phyloP scores from a whole-genome alignment of 2,888 invertebrate genomes.

The Chaitophorus viminalis region DNA sequence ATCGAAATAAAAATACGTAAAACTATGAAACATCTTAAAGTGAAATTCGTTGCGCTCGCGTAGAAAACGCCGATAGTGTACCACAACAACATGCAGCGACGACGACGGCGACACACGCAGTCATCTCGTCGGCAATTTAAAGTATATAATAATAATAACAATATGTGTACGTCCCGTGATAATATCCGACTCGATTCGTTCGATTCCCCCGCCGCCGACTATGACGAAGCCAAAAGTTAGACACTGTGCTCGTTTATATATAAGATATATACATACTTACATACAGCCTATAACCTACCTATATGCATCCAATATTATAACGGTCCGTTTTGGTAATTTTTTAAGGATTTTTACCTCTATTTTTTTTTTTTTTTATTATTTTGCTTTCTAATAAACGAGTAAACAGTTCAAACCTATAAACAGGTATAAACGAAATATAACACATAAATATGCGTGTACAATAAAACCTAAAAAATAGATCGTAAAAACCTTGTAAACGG shows the following conservation, averaged over 20 bases:
- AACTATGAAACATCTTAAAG: neutral
- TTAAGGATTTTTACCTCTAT: neutral
- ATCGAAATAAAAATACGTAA: neutral
- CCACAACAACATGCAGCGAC: neutral
- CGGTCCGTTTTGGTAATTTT: slow-evolving; percentile 37
- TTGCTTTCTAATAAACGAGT: too few species aligned
- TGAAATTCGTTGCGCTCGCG: slow-evolving; percentile 59
- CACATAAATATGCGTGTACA: neutral
- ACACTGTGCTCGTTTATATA: neutral
- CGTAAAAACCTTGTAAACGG: neutral
- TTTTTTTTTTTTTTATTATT: neutral
- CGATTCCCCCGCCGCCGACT: neutral
- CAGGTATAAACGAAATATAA: too few species aligned
- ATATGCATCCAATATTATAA: too few species aligned
- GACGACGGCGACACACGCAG: slow-evolving; percentile 69
- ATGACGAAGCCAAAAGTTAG: slow-evolving; percentile 42
- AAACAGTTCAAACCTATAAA: neutral
- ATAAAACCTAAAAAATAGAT: neutral
- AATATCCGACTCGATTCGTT: neutral
- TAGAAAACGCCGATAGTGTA: slow-evolving; percentile 56
- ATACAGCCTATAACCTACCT: too few species aligned
- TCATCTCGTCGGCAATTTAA: neutral
- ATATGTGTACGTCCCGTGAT: neutral
- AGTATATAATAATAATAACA: too few species aligned
- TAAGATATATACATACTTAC: too few species aligned